Base-by-base conservation (phyloP, 2,797 vertebrate genomes). In the Rhyacichthys aspro region DNA sequence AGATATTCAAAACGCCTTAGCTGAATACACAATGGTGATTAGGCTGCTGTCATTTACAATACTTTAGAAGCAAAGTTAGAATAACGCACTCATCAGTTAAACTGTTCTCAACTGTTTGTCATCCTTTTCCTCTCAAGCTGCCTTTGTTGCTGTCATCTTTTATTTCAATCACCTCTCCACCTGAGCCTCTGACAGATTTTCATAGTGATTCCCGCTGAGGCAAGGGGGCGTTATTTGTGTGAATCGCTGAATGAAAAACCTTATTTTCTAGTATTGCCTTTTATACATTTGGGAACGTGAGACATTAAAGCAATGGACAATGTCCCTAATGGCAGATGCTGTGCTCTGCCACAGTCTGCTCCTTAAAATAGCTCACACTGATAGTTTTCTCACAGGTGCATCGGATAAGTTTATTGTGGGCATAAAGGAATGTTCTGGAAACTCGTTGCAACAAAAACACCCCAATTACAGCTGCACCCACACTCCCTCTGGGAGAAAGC, bases 401-500 rank as follows among this genome's bases (percentile, higher is more conserved):
- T 76, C 76, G 80, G 75, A 85, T 74, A 71, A 76, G 71, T 79
- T 84, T 74, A 83, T 43, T 64, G 69, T 64, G 69, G 82, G 19
- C 64, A 55, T 18, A 38, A 61, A 63, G 70, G 58, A 73, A 68
- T 78, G 70, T 81, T 77, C 53, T 69, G 61, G 63, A 28, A 28
- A 28, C 23, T 28, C 23, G 7, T 28, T 70, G 64, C 60, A 86
- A 80, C 77, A 85, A 63, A 76, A 81, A 62, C 1, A 43, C 66
- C 75, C 80, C 78, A 84, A 86, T 90, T 88, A 88, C 68, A 66
- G 81, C 75, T 66, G 72, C 55, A 73, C 56, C 67, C 47, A 4
- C 41, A 41, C 43, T 58, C 69, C 83, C 80, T 72, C 36, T 5
- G 23, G 55, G 78, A 48, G 33, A 39, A 68, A 66, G 50, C 70